Evolutionary conservation across 2,797 vertebrate species (phyloP).

Genomic region (Bradypus variegatus): DNA sequence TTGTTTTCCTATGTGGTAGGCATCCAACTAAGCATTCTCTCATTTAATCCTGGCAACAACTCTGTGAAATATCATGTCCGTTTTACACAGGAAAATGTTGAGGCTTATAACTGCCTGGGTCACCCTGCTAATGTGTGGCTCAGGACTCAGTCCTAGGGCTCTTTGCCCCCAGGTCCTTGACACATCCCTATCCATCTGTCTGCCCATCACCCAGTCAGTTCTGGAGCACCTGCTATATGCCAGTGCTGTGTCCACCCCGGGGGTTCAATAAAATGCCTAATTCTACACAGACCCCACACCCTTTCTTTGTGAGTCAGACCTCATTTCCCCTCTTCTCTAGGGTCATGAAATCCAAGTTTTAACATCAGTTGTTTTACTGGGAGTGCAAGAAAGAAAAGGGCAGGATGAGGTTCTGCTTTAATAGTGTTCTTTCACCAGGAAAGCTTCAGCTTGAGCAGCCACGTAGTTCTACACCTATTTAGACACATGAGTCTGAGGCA

Average conservation of each 20-base stretch:
- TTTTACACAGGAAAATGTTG: not conserved
- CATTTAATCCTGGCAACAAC: not conserved
- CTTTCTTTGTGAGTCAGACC: not conserved
- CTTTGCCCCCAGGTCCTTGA: not conserved
- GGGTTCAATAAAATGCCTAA: not conserved
- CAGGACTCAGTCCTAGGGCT: not conserved
- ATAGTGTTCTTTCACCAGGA: not conserved
- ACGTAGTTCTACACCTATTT: not conserved
- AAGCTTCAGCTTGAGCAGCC: not conserved
- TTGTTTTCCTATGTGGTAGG: not conserved
- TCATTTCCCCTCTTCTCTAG: not conserved
- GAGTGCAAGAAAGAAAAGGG: not conserved
- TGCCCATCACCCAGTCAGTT: not conserved
- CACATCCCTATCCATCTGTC: not conserved
- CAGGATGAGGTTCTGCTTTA: not conserved
- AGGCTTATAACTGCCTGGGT: not conserved
- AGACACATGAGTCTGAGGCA: not conserved
- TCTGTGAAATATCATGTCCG: not conserved
- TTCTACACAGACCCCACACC: not conserved
- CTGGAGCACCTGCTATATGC: not conserved
- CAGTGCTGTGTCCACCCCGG: not conserved
- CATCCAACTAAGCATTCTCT: not conserved
- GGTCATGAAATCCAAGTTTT: not conserved
- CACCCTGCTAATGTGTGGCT: not conserved
- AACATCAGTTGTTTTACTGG: not conserved